These are phyloP conservation scores for Hyposoter didymator DNA, from an alignment of 2,888 invertebrate genomes.

Conservation along the genomic window DNA sequence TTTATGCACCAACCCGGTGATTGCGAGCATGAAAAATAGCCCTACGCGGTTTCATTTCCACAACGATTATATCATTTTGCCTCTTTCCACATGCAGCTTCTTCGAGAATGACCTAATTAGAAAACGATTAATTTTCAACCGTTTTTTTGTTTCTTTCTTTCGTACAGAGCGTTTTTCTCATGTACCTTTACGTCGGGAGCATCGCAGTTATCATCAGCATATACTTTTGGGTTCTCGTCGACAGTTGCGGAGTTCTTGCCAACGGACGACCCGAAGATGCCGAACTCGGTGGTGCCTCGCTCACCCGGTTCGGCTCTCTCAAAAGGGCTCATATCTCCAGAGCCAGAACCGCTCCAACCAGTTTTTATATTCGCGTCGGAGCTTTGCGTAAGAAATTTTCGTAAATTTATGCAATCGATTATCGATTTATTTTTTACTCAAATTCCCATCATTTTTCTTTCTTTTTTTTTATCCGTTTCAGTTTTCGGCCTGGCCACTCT, in stretches of 20 bases:
- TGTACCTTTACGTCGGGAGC: constrained; percentile 86
- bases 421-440: background rate
- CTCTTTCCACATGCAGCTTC: background rate
- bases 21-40: background rate
- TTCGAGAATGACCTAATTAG: constrained; percentile 8
- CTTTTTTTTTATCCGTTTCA: constrained; percentile 72
- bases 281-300: constrained; percentile 83
- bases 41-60: background rate
- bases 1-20: constrained; percentile 9
- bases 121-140: background rate
- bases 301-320: constrained; percentile 85
- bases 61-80: background rate
- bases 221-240: constrained; percentile 85
- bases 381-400: constrained; percentile 83
- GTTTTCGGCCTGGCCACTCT: constrained; percentile 86
- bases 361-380: constrained; percentile 85
- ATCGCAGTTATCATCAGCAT: constrained; percentile 86
- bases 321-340: constrained; percentile 85
- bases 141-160: constrained; percentile 36
- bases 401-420: background rate
- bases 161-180: constrained; percentile 84
- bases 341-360: constrained; percentile 84
- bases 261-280: constrained; percentile 81
- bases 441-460: background rate
- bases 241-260: constrained; percentile 84